A percentile compares a stretch with the other conserved stretches of the same genome.
Evolutionary conservation across 1,140 invertebrate species (phyloP).

Genomic region (Conopomorpha cramerella): DNA sequence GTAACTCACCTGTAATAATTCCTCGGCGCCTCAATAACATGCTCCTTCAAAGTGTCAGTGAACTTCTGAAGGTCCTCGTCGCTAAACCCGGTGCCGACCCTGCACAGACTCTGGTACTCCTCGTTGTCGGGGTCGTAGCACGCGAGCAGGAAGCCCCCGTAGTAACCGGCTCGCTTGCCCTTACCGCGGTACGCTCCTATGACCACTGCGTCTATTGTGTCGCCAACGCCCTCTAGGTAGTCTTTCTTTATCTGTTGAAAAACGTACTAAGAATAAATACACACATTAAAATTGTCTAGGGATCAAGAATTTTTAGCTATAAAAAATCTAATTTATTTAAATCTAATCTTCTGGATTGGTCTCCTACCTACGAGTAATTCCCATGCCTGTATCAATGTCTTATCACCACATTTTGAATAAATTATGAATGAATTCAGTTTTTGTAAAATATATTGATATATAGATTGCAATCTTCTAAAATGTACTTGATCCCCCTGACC

Average conservation of each 20-base stretch:
- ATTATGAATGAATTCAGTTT: no score
- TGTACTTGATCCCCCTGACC: no score
- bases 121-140: conserved; percentile 94
- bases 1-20: conserved; percentile 75
- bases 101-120: conserved; percentile 81
- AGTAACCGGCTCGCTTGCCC: conserved; percentile 92
- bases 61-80: conserved; percentile 88
- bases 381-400: no score
- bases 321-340: no score
- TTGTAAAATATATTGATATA: no score
- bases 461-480: no score
- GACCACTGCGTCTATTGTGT: conserved; percentile 94
- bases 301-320: no score
- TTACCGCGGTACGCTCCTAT: conserved; percentile 94
- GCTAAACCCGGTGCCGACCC: conserved; percentile 97
- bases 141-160: conserved; percentile 96
- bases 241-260: conserved; percentile 95
- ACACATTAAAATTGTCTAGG: no score
- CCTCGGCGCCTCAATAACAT: conserved; percentile 74
- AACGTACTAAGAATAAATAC: no score
- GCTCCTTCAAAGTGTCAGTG: conserved; percentile 77
- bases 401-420: no score
- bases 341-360: no score
- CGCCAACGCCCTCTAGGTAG: conserved; percentile 93
- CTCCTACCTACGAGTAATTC: no score